Conservation (phyloP, 2,888 invertebrate genomes). For the Drosophila cyrtoloma region DNA sequence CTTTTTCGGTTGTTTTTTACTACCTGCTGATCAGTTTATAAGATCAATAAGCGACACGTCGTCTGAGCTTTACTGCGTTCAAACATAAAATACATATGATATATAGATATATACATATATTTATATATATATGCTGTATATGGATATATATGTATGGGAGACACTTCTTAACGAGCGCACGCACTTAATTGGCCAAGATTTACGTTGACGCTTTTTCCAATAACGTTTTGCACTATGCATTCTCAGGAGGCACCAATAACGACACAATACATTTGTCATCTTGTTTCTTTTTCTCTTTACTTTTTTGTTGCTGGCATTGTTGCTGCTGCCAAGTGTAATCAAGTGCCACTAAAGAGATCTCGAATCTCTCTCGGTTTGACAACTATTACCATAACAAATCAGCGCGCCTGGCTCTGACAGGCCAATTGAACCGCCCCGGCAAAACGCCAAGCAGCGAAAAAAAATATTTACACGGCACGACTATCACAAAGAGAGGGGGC, state of each 20-base stretch:
- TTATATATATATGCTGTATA: constrained; percentile 6
- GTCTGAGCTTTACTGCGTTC: constrained; percentile 51
- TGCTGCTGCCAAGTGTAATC: constrained; percentile 68
- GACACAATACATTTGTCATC: constrained; percentile 33
- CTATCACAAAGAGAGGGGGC: constrained; percentile 23
- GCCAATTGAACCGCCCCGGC: constrained; percentile 69
- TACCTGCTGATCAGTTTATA: constrained; percentile 41
- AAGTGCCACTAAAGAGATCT: constrained; percentile 76
- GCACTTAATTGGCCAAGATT: constrained; percentile 72
- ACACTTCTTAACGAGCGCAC: constrained; percentile 59
- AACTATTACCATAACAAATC: constrained; percentile 79
- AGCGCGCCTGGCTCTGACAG: constrained; percentile 74
- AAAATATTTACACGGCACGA: constrained; percentile 70
- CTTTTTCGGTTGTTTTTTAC: constrained; percentile 9
- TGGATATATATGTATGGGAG: constrained; percentile 19
- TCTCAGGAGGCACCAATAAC: constrained; percentile 25
- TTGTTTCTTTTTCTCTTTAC: constrained; percentile 18
- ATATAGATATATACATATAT: constrained; percentile 4
- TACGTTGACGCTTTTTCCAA: constrained; percentile 57
- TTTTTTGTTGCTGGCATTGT: constrained; percentile 2
- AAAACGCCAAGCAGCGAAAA: constrained; percentile 28
- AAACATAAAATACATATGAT: constrained; percentile 9
- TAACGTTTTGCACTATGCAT: constrained; percentile 45
- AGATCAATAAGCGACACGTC: constrained; percentile 58
- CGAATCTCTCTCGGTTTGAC: constrained; percentile 70